phyloP scores from a whole-genome alignment of 2,888 invertebrate genomes.

The Diadegma fenestrale region DNA sequence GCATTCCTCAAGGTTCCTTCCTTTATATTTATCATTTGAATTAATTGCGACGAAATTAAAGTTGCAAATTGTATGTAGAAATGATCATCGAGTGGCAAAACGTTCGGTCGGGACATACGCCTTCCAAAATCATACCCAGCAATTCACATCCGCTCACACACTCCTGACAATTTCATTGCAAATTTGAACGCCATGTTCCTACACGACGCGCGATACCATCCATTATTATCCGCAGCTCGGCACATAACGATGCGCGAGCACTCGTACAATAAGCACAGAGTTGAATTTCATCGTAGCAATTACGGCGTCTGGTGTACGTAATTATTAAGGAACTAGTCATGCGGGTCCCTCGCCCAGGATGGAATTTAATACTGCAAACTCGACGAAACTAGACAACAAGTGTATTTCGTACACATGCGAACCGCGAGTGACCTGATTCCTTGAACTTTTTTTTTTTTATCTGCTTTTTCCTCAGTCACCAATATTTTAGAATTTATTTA shows the following conservation, averaged over 20 bases:
- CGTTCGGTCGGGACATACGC: neutral
- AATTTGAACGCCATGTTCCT: neutral
- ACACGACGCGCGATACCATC: slow-evolving; percentile 3
- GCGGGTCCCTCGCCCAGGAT: neutral
- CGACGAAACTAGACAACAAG: slow-evolving; percentile 26
- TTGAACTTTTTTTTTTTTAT: neutral
- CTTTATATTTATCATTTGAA: neutral
- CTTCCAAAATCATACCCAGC: neutral
- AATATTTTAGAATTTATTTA: neutral
- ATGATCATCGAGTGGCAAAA: neutral
- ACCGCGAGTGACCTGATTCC: neutral
- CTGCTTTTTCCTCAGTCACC: neutral
- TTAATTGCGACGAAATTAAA: slow-evolving; percentile 10
- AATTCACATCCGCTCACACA: neutral
- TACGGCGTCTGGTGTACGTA: slow-evolving; percentile 22
- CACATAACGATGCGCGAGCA: neutral
- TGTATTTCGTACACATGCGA: neutral
- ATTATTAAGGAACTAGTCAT: slow-evolving; percentile 39
- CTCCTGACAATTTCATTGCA: neutral
- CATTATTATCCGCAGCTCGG: slow-evolving; percentile 17
- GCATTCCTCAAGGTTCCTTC: slow-evolving; percentile 11
- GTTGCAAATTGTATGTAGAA: neutral
- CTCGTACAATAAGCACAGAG: slow-evolving; percentile 34
- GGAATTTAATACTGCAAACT: slow-evolving; percentile 44
- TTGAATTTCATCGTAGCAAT: slow-evolving; percentile 54